Evolutionary conservation across 2,113 vertebrate species (phyloP), one percentile per base, ranked within the genome.

Genomic region (Tor tambroides): DNA sequence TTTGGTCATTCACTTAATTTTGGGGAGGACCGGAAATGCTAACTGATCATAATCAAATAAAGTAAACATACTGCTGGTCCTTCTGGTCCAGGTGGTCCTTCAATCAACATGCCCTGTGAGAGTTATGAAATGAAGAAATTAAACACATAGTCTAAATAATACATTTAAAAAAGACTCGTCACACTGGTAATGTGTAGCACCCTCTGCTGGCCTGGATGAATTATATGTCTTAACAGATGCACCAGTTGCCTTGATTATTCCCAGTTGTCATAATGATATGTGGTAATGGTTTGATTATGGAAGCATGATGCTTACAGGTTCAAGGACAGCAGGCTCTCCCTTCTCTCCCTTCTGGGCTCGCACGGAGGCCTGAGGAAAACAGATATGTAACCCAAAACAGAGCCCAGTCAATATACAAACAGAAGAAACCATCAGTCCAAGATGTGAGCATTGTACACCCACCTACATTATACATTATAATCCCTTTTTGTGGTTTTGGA

Each of bases 341-440:
- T 98, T 97, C 86, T 98, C 96, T 92, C 97, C 97, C 91, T 98
- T 98, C 83, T 94, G 88, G 85, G 94, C 96, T 85, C 92, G 95
- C 90, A 95, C 86, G n/a, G 93, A 91, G 69, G 93, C 94, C 97
- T 98, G 96, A 93, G 93, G 93, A 93, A 95, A 93, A 95, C 95
- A 97, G 91, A 96, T 93, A 96, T 94, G 93, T 95, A 96, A 93
- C 93, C 95, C 95, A 93, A 93, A 95, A 88, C 91, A 93, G 88
- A 93, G 88, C 32, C 7, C 90, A 84, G 89, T 96, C 94, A 96
- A 91, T 93, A 94, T 80, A 87, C 61, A 88, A 51, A 78, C 10
- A 54, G 17, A 51, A 11, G n/a, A 76, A 49, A 28, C 12, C 74
- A 26, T 3, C 14, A 46, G 41, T 49, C 41, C 6, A 28, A 76